A percentile compares a stretch with the other conserved stretches of the same genome.
Evolutionary conservation across 2,797 vertebrate genomes (phyloP).

Genomic region (Ceyx erithaca): DNA sequence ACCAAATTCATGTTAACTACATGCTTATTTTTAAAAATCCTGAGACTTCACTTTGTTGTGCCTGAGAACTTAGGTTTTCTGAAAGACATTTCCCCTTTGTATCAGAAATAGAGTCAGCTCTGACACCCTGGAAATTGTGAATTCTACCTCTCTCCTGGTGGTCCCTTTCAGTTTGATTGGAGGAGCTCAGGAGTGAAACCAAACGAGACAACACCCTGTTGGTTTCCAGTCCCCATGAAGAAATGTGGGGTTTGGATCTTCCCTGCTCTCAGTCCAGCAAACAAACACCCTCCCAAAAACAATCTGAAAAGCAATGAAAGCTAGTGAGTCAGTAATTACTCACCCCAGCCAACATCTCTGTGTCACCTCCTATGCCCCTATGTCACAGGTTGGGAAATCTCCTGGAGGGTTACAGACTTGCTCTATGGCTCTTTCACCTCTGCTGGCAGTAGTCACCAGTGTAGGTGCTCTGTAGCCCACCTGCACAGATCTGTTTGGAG

Average conservation of each 20-base stretch:
- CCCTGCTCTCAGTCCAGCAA: background rate
- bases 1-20: background rate
- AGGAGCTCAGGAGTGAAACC: background rate
- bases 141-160: background rate
- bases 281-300: background rate
- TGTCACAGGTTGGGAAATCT: accelerated
- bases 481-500: background rate
- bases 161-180: background rate
- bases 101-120: background rate
- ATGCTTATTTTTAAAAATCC: background rate
- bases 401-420: background rate
- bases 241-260: background rate
- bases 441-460: accelerated
- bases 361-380: background rate
- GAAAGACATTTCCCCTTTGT: background rate
- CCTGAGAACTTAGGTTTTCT: background rate
- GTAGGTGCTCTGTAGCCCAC: background rate
- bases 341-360: background rate
- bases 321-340: background rate
- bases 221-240: background rate
- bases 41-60: background rate
- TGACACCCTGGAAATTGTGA: background rate
- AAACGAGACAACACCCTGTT: background rate
- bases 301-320: background rate
- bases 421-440: background rate